Evolutionary conservation across 2,797 vertebrate species (phyloP).

Genomic region (Oceanodroma leucorhoa): DNA sequence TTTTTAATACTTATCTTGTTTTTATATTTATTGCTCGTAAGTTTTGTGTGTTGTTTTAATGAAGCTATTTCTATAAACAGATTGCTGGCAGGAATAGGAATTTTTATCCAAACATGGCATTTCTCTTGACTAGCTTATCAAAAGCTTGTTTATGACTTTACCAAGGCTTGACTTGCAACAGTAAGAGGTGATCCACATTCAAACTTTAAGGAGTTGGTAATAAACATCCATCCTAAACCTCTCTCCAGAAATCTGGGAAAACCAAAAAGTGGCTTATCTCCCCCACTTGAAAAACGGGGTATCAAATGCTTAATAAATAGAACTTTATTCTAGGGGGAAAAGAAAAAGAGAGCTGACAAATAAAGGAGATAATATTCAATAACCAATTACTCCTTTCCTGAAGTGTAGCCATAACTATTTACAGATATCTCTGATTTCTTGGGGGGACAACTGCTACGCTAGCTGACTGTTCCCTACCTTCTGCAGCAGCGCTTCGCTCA

Average conservation of each 20-base stretch:
- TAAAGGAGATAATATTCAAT: neutral
- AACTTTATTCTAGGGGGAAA: neutral
- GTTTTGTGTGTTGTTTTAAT: neutral
- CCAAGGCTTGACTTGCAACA: neutral
- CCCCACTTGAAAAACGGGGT: neutral
- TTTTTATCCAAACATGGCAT: neutral
- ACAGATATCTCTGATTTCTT: neutral
- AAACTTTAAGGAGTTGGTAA: neutral
- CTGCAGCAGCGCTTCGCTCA: rapidly evolving
- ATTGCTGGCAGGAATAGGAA: neutral
- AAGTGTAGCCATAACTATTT: neutral
- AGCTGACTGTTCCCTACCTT: neutral
- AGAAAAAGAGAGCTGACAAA: neutral
- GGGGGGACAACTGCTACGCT: neutral
- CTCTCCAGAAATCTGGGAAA: neutral
- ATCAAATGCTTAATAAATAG: neutral
- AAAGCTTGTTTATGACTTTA: neutral
- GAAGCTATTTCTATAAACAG: neutral
- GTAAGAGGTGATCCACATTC: neutral
- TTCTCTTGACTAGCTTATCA: neutral
- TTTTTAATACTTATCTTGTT: neutral
- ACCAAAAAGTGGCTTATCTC: neutral
- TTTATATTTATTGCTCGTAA: neutral
- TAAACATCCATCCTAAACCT: neutral
- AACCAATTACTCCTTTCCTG: neutral